A percentile compares a stretch with the other conserved stretches of the same genome.
Evolutionary conservation across 2,113 vertebrate species (phyloP).

Genomic region (Brachionichthys hirsutus): DNA sequence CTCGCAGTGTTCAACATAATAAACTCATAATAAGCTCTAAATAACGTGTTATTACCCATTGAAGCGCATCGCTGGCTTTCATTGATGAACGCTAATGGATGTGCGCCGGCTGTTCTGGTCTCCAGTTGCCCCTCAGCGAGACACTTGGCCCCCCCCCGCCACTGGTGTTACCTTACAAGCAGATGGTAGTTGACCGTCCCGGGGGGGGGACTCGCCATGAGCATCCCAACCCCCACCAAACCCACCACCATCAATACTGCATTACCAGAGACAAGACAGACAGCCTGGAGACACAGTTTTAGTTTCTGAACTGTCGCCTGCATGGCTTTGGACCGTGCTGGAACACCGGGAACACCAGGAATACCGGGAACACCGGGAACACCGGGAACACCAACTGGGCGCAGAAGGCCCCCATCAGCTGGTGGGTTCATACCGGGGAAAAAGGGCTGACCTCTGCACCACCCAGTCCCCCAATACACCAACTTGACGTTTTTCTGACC

Average conservation of each 20-base stretch:
- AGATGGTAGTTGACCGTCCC: constrained; percentile 68
- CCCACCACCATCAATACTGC: neutral
- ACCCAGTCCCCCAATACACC: too few relatives aligned
- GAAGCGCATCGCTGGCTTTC: constrained; percentile 14
- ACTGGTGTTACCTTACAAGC: constrained; percentile 75
- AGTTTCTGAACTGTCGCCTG: too few relatives aligned
- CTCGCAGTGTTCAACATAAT: too few relatives aligned
- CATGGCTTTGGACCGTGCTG: too few relatives aligned
- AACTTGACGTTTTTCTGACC: too few relatives aligned
- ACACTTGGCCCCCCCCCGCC: constrained; percentile 26
- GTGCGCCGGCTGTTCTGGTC: constrained; percentile 30
- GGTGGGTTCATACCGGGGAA: too few relatives aligned
- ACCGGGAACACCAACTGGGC: too few relatives aligned
- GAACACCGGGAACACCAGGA: too few relatives aligned
- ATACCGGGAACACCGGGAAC: too few relatives aligned
- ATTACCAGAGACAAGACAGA: neutral
- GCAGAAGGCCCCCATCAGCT: too few relatives aligned
- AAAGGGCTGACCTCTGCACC: too few relatives aligned
- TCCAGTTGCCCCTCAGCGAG: constrained; percentile 37
- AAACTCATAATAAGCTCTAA: neutral
- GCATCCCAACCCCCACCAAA: constrained; percentile 38
- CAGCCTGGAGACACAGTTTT: too few relatives aligned
- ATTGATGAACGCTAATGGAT: constrained; percentile 54
- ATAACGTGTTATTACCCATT: constrained; percentile 10
- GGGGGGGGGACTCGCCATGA: constrained; percentile 11